Evolutionary conservation across 2,888 invertebrate species (phyloP), one percentile per base, ranked within the genome.

Genomic region (Strigamia maritima): DNA sequence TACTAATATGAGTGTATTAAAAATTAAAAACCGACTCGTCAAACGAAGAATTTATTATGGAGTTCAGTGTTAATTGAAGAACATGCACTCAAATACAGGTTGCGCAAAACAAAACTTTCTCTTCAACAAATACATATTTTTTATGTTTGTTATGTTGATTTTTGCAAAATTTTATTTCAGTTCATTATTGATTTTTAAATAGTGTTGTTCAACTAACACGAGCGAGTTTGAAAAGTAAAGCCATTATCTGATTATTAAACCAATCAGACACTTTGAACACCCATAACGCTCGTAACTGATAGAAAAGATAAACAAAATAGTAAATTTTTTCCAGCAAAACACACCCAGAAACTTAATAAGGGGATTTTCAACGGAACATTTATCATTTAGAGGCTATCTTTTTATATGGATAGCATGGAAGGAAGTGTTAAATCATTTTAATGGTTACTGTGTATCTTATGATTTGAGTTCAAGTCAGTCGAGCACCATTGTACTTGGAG

Each of bases 351-450:
- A 65, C 65, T 65, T 65, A 26, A 65, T 26, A 12, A 24, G 8
- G 26, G 65, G 65, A 65, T 65, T 65, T 49, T 65, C 65, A 65
- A 65, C 65, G 16, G 8, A 44, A 24, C 65, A 65, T 65, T 65
- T 65, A 65, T 65, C 65, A 60, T 24, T 24, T 60, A 60, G 22
- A 22, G 14, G 65, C 65, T 16, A 65, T 65, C 65, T 65, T 65
- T 65, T 24, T 65, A 65, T 65, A 65, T 26, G 65, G 26, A 65
- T 65, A 65, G 26, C 16, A 65, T 65, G 24, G 31, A 65, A 26
- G 65, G 26, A 65, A 65, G 65, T 65, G 26, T 65, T 65, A 65
- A 65, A 65, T 65, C 65, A 65, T 65, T 65, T 65, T 65, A 65
- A 65, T 65, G 65, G 65, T 24, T 26, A 65, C 26, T 26, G 65